Conservation (phyloP, 2,888 invertebrate species). For the Drosophila peninsularis region DNA sequence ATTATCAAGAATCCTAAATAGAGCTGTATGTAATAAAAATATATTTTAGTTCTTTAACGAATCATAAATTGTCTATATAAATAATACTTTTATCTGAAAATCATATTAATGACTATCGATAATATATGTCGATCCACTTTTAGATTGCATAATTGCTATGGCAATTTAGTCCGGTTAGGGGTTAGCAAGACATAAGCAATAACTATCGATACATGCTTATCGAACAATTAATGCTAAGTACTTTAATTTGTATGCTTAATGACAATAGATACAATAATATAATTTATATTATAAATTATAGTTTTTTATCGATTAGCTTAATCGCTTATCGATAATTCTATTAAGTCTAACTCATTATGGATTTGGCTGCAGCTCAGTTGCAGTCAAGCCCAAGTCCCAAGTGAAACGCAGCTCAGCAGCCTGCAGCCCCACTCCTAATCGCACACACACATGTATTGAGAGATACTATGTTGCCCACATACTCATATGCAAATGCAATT, state of each 20-base stretch:
- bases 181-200: neutral
- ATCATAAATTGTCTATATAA: too few relatives aligned
- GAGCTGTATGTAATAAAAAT: too few relatives aligned
- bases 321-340: neutral
- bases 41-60: too few relatives aligned
- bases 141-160: neutral
- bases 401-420: conserved; percentile 11
- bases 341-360: neutral
- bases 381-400: conserved; percentile 4
- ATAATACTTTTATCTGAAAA: too few relatives aligned
- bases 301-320: neutral
- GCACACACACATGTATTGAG: conserved; percentile 3
- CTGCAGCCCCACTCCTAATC: conserved; percentile 27
- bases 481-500: conserved; percentile 67
- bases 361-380: neutral
- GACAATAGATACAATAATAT: neutral
- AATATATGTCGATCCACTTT: neutral
- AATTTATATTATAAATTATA: neutral
- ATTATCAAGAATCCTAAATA: too few relatives aligned
- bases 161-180: neutral
- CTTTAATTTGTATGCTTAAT: too few relatives aligned
- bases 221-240: neutral
- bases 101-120: neutral
- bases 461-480: conserved; percentile 33
- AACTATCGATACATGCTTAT: neutral